phyloP scores from a whole-genome alignment of 2,888 invertebrate species.

The Cheiracanthium punctorium region DNA sequence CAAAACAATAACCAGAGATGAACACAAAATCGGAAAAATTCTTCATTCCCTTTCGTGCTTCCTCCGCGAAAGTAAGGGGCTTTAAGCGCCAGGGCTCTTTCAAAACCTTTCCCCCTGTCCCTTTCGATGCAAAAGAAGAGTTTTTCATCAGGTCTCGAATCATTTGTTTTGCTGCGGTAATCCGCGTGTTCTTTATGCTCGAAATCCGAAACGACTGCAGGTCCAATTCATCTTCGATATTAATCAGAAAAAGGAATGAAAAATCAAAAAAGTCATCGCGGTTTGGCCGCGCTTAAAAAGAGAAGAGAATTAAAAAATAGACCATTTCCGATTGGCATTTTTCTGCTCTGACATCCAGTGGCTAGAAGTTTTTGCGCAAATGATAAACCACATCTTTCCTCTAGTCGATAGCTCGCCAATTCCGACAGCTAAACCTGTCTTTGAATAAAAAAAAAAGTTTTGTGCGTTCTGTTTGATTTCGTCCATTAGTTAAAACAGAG shows the following conservation, averaged over 20 bases:
- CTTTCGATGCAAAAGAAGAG: neutral
- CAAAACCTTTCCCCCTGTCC: neutral
- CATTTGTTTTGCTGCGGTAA: neutral
- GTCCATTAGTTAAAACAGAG: conserved; percentile 1
- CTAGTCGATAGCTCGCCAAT: neutral
- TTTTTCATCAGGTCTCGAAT: neutral
- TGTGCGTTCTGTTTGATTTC: neutral
- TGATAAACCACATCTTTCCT: neutral
- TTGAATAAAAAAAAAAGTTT: neutral
- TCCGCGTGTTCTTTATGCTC: neutral
- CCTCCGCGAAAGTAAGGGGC: neutral
- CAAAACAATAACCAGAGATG: neutral
- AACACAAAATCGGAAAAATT: neutral
- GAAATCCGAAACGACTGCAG: neutral
- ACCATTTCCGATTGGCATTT: neutral
- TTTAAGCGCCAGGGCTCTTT: no score
- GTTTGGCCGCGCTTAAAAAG: neutral
- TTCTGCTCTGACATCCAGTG: neutral
- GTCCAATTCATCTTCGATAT: neutral
- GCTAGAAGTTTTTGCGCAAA: neutral
- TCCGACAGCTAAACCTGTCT: neutral
- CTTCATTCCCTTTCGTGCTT: neutral
- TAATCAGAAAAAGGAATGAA: neutral
- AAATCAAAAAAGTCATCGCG: neutral
- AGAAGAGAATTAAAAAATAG: neutral